Evolutionary conservation across 2,113 vertebrate species (phyloP), one percentile per base, ranked within the genome.

Genomic region (Cariama cristata): DNA sequence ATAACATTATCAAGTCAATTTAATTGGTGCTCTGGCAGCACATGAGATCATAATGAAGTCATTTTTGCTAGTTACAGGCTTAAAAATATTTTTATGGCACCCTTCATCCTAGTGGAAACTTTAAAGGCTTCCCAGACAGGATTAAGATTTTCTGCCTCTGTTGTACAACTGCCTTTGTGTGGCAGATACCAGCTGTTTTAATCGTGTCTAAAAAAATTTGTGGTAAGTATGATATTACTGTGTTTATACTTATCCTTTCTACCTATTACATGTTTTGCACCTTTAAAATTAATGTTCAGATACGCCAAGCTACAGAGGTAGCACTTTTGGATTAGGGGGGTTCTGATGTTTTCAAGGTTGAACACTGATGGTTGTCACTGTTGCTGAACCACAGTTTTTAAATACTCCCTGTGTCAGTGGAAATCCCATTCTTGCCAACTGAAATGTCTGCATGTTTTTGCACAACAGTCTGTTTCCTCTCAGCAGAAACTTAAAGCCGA

Each of bases 1-100:
- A 97, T 90, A 97, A 97, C 94, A 95, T 94, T 97, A 97, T 96
- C 97, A 97, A 97, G 96, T 93, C 93, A 97, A 96, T 97, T 96
- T 97, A 97, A 96, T 96, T 96, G 96, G 95, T 94, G 91, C 91
- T 96, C 88, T 95, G 94, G 94, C 96, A 97, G 95, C 87, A 95
- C 93, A 96, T 91, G 95, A 97, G 95, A 95, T 94, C 96, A 90
- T 96, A 96, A 96, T 96, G 94, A 97, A 96, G 89, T 95, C 66
- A 96, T 97, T 96, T 97, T 94, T 95, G 62, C 93, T 95, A 96
- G 94, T 91, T 96, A 94, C 77, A 58, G 47, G 81, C 85, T 96
- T 93, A 96, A 96, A 97, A 97, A 95, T 94, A 97, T 94, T 97
- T 97, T 97, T 94, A 94, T 95, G 91, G 74, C 77, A 77, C 38